phyloP scores from a whole-genome alignment of 2,797 vertebrate genomes.

The Anomalospiza imberbis region DNA sequence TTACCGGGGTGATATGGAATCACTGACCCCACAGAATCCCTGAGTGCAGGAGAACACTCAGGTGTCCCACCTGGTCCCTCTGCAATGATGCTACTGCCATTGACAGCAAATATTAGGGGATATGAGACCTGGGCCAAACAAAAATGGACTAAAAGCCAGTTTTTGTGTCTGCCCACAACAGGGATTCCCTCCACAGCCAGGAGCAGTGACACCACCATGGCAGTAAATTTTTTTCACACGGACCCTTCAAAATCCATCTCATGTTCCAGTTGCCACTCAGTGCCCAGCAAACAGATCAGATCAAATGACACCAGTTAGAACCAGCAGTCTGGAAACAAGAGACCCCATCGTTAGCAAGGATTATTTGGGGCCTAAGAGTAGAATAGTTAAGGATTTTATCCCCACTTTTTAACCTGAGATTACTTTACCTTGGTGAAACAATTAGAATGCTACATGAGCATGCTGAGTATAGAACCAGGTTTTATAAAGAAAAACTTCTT shows the following conservation, averaged over 20 bases:
- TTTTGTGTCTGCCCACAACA: background rate
- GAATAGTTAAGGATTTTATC: background rate
- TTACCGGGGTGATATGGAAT: fast-evolving
- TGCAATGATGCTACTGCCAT: fast-evolving
- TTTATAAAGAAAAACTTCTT: background rate
- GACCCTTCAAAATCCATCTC: background rate
- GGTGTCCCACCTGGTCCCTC: background rate
- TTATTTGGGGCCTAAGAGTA: background rate
- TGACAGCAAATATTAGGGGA: background rate
- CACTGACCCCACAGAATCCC: background rate
- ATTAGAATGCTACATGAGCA: background rate
- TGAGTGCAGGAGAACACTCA: background rate
- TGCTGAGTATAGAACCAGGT: background rate
- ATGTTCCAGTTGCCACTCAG: background rate
- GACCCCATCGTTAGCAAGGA: background rate
- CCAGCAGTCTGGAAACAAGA: background rate
- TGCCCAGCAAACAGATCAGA: background rate
- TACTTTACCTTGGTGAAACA: background rate
- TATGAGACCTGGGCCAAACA: background rate
- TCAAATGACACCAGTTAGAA: background rate
- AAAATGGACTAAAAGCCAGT: background rate
- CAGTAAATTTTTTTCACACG: background rate
- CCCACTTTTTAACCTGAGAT: background rate
- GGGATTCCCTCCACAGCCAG: background rate
- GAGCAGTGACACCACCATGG: fast-evolving